A percentile compares a stretch with the other conserved stretches of the same genome.
These are phyloP conservation scores for Drosophila varians DNA, from an alignment of 1,140 invertebrate genomes.

Conservation along the genomic window DNA sequence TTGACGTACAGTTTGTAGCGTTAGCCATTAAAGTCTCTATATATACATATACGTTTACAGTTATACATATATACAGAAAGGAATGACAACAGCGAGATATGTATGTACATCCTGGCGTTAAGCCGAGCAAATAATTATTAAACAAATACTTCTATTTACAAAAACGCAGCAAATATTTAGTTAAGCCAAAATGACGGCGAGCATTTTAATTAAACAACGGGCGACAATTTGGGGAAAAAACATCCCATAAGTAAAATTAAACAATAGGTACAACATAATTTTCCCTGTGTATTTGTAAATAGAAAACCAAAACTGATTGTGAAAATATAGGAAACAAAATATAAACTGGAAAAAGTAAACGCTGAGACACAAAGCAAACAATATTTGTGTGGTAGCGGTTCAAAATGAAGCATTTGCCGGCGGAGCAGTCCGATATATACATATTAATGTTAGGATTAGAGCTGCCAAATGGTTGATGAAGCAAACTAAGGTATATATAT, in stretches of 20 bases:
- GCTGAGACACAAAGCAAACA: conserved; percentile 15
- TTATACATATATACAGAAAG: conserved; percentile 29
- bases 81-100: conserved; percentile 25
- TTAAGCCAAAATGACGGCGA: conserved; percentile 53
- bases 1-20: conserved; percentile 66
- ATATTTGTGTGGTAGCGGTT: conserved; percentile 57
- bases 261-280: conserved; percentile 45
- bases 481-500: conserved; percentile 42
- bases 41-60: conserved; percentile 33
- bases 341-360: not conserved
- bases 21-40: conserved; percentile 40
- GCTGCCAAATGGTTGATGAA: conserved; percentile 49
- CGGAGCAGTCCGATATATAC: conserved; percentile 23
- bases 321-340: conserved; percentile 26
- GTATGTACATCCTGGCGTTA: conserved; percentile 37
- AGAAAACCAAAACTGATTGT: conserved; percentile 47
- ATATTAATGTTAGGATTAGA: conserved; percentile 49
- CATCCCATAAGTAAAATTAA: conserved; percentile 38
- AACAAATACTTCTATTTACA: conserved; percentile 73
- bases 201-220: conserved; percentile 54
- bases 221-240: conserved; percentile 22
- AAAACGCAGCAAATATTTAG: conserved; percentile 68
- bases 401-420: conserved; percentile 43
- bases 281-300: conserved; percentile 71
- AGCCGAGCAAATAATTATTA: conserved; percentile 64